Percentiles rank a stretch among this genome's conserved stretches.
Evolutionary conservation across 2,888 invertebrate species (phyloP).

Genomic region (Cristatella mucedo): DNA sequence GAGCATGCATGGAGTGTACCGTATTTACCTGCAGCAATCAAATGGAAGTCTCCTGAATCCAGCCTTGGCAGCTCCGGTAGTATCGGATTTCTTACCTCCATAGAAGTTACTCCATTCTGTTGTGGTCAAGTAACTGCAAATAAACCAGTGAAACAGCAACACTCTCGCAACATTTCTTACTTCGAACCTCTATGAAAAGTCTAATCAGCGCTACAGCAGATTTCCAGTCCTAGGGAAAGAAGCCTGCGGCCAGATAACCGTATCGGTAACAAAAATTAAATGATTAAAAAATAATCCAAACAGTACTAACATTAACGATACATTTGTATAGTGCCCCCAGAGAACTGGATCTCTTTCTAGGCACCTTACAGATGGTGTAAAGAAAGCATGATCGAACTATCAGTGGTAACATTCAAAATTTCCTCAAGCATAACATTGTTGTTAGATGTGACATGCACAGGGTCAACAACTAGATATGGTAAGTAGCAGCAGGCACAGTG

Average conservation of each 20-base stretch:
- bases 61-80: conserved; percentile 50
- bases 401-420: not conserved
- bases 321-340: too few relatives aligned
- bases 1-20: not conserved
- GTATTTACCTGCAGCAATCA: conserved; percentile 56
- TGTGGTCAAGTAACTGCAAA: conserved; percentile 33
- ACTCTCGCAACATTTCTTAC: not conserved
- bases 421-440: not conserved
- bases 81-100: conserved; percentile 44
- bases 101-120: conserved; percentile 39
- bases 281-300: not conserved
- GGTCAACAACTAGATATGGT: too few relatives aligned
- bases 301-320: too few relatives aligned
- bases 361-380: too few relatives aligned
- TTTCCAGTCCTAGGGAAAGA: too few relatives aligned
- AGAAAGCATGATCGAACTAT: too few relatives aligned
- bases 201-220: too few relatives aligned
- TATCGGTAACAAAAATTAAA: not conserved
- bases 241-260: not conserved
- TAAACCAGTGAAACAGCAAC: conserved; percentile 1
- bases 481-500: too few relatives aligned
- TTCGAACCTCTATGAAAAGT: too few relatives aligned
- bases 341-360: too few relatives aligned
- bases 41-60: conserved; percentile 79
- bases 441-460: too few relatives aligned